A percentile compares a stretch with the other conserved stretches of the same genome.
These are phyloP conservation scores for Prorops nasuta DNA, from an alignment of 1,140 invertebrate genomes.

Conservation along the genomic window DNA sequence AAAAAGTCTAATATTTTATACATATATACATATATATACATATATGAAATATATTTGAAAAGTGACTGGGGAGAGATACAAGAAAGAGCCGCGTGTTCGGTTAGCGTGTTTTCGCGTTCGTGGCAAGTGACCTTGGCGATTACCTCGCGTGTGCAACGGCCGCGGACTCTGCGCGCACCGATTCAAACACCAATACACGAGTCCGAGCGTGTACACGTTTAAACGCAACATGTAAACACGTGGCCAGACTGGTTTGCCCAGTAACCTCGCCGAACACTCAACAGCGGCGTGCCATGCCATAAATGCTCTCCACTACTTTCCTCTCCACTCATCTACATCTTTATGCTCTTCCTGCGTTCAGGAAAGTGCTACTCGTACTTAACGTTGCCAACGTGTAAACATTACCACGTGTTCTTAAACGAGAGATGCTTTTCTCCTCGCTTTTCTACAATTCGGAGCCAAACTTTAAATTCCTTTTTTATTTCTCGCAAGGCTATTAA, in stretches of 20 bases:
- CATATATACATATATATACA: too few species aligned
- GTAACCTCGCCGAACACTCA: constrained; percentile 41
- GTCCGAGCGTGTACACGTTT: constrained; percentile 4
- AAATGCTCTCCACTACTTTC: constrained; percentile 8
- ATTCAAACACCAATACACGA: constrained; percentile 17
- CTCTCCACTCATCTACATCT: constrained; percentile 13
- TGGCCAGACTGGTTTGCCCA: constrained; percentile 42
- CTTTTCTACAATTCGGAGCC: too few species aligned
- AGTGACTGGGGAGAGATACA: too few species aligned
- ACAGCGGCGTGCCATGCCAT: too few species aligned
- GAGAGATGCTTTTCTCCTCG: too few species aligned
- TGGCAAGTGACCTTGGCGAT: constrained; percentile 31
- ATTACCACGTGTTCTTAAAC: too few species aligned
- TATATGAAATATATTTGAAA: too few species aligned
- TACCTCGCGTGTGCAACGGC: constrained; percentile 8
- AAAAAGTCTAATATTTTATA: too few species aligned
- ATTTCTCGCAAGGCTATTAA: too few species aligned
- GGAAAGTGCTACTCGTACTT: neutral
- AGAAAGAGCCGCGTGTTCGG: too few species aligned
- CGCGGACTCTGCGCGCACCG: constrained; percentile 14
- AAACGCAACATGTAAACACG: constrained; percentile 26
- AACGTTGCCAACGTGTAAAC: neutral
- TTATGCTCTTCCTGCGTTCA: constrained; percentile 18
- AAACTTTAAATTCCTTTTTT: too few species aligned
- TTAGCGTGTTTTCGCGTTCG: too few species aligned